Conservation (phyloP, 2,113 vertebrate species). For the Collichthys lucidus region DNA sequence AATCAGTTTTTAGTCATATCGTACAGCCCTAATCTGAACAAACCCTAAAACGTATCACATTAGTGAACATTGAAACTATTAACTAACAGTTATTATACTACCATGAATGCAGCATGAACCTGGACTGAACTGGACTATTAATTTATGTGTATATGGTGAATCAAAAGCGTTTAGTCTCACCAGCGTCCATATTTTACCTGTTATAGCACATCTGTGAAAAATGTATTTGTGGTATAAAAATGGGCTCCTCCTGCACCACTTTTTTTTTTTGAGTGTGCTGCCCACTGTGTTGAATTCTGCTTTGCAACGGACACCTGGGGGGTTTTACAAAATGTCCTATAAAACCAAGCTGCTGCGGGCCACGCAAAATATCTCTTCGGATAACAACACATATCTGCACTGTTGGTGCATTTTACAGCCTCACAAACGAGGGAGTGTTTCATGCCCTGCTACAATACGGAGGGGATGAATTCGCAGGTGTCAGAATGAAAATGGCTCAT, state of each 20-base stretch:
- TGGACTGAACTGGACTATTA: background rate
- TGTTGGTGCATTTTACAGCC: slow-evolving; percentile 37
- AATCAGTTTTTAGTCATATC: too few species aligned
- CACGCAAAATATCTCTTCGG: slow-evolving; percentile 19
- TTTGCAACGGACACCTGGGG: slow-evolving; percentile 31
- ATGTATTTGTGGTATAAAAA: slow-evolving; percentile 19
- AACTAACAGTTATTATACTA: background rate
- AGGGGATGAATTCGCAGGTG: slow-evolving; percentile 34
- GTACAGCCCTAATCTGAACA: background rate
- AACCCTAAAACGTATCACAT: background rate
- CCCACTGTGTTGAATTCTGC: slow-evolving; percentile 50
- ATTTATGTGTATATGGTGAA: background rate
- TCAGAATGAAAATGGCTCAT: slow-evolving; percentile 23
- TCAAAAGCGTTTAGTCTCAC: background rate
- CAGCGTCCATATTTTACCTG: background rate
- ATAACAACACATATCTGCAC: slow-evolving; percentile 21
- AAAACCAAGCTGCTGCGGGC: slow-evolving; percentile 45
- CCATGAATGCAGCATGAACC: background rate
- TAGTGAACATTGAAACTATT: too few species aligned
- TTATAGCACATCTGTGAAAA: slow-evolving; percentile 19
- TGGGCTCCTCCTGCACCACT: background rate
- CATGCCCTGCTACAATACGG: background rate
- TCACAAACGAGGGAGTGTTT: background rate
- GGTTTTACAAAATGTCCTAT: slow-evolving; percentile 44
- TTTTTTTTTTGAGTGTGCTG: slow-evolving; percentile 18